Evolutionary conservation across 2,797 vertebrate species (phyloP).

Genomic region (Perodicticus potto): DNA sequence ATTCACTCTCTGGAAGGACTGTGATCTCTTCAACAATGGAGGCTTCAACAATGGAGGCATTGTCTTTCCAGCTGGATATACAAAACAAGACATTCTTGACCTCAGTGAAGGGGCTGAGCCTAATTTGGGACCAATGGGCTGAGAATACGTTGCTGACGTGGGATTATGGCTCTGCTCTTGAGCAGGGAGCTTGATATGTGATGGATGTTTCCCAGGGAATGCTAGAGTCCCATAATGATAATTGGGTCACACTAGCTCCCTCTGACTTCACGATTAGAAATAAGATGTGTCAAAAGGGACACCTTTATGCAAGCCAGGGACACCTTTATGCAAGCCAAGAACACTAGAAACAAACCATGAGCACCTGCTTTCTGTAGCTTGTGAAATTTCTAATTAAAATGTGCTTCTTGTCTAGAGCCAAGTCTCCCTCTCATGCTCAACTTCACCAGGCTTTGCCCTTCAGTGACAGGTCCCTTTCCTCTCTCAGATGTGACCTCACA

Average conservation of each 20-base stretch:
- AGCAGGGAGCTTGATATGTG: background rate
- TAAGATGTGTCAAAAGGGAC: background rate
- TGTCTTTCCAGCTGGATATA: background rate
- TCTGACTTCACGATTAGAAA: slow-evolving; percentile 20
- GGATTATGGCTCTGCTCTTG: background rate
- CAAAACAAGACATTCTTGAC: background rate
- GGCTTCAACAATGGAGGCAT: background rate
- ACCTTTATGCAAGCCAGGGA: background rate
- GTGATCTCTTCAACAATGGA: background rate
- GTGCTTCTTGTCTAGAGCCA: background rate
- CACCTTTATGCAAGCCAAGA: background rate
- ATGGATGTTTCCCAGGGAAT: background rate
- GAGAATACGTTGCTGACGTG: background rate
- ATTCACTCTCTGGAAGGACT: background rate
- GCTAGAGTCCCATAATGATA: background rate
- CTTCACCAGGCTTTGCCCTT: background rate
- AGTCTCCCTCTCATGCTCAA: background rate
- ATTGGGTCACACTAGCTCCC: background rate
- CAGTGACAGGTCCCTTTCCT: background rate
- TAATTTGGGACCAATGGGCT: background rate
- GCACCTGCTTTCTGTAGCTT: background rate
- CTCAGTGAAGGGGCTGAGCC: background rate
- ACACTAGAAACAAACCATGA: background rate
- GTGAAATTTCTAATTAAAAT: background rate
- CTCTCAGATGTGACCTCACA: fast-evolving